Percentiles rank a stretch among this genome's conserved stretches.
phyloP scores from a whole-genome alignment of 2,888 invertebrate species.

The Pherbina coryleti region DNA sequence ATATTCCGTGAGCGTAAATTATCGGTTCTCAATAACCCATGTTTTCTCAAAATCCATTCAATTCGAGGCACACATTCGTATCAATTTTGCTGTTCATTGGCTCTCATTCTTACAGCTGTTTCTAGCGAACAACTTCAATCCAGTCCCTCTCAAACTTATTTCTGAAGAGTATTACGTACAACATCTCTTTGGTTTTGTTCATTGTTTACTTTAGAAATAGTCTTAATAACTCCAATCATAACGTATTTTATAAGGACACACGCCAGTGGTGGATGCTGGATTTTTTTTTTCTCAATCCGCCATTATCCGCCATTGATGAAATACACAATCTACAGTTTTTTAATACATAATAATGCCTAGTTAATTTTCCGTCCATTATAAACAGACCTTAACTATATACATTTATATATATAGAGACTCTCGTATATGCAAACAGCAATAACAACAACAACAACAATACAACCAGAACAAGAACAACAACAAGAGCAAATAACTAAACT shows the following conservation, averaged over 20 bases:
- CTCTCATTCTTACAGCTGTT: too few species aligned
- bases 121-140: not conserved
- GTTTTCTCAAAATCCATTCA: not conserved
- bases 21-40: too few species aligned
- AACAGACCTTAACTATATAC: conserved; percentile 69
- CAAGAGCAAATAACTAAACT: conserved; percentile 18
- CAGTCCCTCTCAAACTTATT: not conserved
- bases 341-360: conserved; percentile 58
- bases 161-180: too few species aligned
- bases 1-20: too few species aligned
- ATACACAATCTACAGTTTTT: conserved; percentile 41
- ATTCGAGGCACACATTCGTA: not conserved
- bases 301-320: too few species aligned
- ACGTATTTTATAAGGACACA: not conserved
- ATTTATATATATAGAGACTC: conserved; percentile 36
- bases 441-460: conserved; percentile 20
- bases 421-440: conserved; percentile 25
- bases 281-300: too few species aligned
- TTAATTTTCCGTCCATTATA: conserved; percentile 70
- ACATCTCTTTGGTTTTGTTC: not conserved
- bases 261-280: too few species aligned
- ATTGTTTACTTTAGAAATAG: not conserved
- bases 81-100: too few species aligned
- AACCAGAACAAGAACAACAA: conserved; percentile 25
- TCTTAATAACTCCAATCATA: not conserved